Conservation (phyloP, 1,140 invertebrate species). For the Zaprionus vittiger region DNA sequence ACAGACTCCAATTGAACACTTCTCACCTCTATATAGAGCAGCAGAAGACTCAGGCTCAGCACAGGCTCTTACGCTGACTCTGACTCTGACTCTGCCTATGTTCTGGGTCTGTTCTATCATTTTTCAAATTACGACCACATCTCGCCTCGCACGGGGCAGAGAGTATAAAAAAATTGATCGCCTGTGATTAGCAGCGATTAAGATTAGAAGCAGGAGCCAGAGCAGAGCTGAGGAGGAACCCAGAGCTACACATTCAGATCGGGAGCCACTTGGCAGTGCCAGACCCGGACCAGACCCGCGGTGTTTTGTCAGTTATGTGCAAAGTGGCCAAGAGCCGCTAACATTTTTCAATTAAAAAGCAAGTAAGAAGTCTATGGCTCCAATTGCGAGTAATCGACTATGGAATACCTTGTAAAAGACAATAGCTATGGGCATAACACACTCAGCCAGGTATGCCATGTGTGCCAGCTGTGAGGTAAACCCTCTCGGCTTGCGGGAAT, state of each 20-base stretch:
- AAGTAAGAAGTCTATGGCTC: constrained; percentile 36
- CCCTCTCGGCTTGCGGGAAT: neutral
- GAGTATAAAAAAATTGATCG: constrained; percentile 68
- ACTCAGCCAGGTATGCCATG: neutral
- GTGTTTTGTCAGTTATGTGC: constrained; percentile 81
- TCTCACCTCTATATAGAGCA: constrained; percentile 76
- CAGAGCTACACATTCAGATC: constrained; percentile 11
- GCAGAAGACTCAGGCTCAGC: constrained; percentile 26
- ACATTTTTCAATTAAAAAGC: constrained; percentile 81
- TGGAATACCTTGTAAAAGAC: constrained; percentile 36
- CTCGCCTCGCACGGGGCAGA: constrained; percentile 29
- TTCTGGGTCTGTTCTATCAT: constrained; percentile 55
- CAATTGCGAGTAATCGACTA: constrained; percentile 40
- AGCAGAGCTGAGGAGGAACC: constrained; percentile 28
- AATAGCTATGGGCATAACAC: neutral
- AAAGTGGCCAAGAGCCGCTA: constrained; percentile 79
- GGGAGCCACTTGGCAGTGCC: constrained; percentile 18
- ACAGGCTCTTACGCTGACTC: neutral
- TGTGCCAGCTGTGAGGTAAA: neutral
- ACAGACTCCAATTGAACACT: constrained; percentile 68
- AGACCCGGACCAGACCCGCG: constrained; percentile 66
- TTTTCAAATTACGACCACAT: constrained; percentile 74
- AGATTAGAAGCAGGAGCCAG: constrained; percentile 67
- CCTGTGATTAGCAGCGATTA: constrained; percentile 80
- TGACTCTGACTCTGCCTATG: neutral